Percentiles rank a stretch among this genome's conserved stretches.
Conservation (phyloP, 2,797 vertebrate genomes). For the Distichodus sexfasciatus region DNA sequence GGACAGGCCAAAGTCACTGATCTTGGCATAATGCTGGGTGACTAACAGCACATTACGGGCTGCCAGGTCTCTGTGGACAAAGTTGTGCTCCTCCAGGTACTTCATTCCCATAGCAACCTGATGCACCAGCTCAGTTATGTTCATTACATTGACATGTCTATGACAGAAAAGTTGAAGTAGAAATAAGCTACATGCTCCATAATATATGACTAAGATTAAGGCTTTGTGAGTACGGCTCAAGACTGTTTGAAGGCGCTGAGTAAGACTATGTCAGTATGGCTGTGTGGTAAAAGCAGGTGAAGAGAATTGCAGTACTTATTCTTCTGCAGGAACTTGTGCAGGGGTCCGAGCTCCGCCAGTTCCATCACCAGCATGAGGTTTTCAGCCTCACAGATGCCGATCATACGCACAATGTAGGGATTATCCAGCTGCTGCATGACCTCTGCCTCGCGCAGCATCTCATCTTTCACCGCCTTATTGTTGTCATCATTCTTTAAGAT, state of each 20-base stretch:
- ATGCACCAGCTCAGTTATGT: conserved; percentile 94
- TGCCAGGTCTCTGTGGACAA: conserved; percentile 94
- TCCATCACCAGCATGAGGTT: conserved; percentile 98
- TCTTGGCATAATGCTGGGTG: conserved; percentile 97
- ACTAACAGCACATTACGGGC: conserved; percentile 94
- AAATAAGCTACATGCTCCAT: background rate
- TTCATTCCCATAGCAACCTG: conserved; percentile 98
- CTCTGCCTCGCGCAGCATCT: conserved; percentile 87
- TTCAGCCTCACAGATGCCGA: conserved; percentile 93
- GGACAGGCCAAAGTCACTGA: conserved; percentile 97
- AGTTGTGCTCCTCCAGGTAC: conserved; percentile 93
- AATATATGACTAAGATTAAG: too few relatives aligned
- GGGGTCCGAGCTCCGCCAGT: conserved; percentile 89
- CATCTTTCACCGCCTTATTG: conserved; percentile 80
- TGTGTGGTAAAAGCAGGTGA: too few relatives aligned
- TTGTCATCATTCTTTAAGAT: conserved; percentile 91
- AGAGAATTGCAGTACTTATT: conserved; percentile 75
- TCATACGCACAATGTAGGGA: conserved; percentile 98
- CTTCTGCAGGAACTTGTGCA: conserved; percentile 91
- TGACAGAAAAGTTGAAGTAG: conserved; percentile 29
- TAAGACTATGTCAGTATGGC: too few relatives aligned
- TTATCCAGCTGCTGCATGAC: conserved; percentile 98
- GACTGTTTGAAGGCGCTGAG: too few relatives aligned
- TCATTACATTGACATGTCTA: conserved; percentile 84
- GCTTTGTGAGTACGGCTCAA: too few relatives aligned